Percentiles rank a stretch among this genome's conserved stretches.
Conservation (phyloP, 1,140 invertebrate genomes). For the Tetramorium simillimum region DNA sequence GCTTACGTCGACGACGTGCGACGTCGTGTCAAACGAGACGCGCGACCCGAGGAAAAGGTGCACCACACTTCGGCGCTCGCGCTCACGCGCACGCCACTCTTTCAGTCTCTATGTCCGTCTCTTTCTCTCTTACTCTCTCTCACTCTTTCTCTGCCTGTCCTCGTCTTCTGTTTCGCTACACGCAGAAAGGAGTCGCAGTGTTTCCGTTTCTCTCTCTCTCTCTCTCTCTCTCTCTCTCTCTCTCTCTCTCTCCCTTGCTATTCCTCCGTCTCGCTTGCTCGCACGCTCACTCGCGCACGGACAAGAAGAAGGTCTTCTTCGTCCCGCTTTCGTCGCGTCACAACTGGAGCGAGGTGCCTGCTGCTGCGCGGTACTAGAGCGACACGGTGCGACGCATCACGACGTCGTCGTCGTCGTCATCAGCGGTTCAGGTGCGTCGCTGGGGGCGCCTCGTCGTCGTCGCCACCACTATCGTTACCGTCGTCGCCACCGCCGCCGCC, state of each 20-base stretch:
- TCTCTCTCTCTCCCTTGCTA: not conserved
- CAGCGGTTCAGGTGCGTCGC: constrained; percentile 43
- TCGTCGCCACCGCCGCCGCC: not conserved
- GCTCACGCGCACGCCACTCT: constrained; percentile 22
- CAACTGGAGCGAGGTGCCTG: constrained; percentile 46
- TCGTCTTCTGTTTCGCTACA: constrained; percentile 6
- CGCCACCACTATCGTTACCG: not conserved
- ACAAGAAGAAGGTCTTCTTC: constrained; percentile 54
- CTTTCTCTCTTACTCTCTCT: not conserved
- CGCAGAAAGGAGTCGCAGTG: constrained; percentile 8
- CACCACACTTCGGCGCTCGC: constrained; percentile 22
- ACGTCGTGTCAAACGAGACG: constrained; percentile 11
- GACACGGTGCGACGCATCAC: constrained; percentile 34
- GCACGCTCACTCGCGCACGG: not conserved
- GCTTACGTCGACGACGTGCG: constrained; percentile 6
- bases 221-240: not conserved
- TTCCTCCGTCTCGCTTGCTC: not conserved
- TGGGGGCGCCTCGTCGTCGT: constrained; percentile 18
- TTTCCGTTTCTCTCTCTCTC: constrained; percentile 9
- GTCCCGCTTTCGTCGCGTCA: constrained; percentile 64
- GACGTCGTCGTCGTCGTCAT: constrained; percentile 14
- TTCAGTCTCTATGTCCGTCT: constrained; percentile 27
- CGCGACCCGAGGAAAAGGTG: constrained; percentile 11
- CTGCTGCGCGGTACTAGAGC: constrained; percentile 19
- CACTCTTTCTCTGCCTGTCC: not conserved